Percentiles rank a stretch among this genome's conserved stretches.
Conservation (phyloP, 1,140 invertebrate genomes). For the Caerostris darwini region DNA sequence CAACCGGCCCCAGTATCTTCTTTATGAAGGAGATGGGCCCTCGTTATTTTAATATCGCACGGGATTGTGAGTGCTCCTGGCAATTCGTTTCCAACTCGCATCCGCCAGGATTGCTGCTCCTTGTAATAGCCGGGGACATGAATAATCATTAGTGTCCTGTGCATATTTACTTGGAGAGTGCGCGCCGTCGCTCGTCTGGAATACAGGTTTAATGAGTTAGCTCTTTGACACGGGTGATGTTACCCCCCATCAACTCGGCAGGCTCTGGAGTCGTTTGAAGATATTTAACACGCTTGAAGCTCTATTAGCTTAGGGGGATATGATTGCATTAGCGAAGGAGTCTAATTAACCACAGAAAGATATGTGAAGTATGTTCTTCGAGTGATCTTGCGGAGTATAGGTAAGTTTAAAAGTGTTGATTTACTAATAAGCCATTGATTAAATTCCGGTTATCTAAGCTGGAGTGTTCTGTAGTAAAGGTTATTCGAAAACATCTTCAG, state of each 20-base stretch:
- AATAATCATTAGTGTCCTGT: conserved; percentile 18
- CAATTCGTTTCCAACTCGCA: not conserved
- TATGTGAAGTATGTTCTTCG: too few species aligned
- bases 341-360: not conserved
- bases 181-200: not conserved
- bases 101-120: not conserved
- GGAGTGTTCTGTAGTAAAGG: too few species aligned
- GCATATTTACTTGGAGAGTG: not conserved
- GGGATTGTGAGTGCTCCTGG: conserved; percentile 2
- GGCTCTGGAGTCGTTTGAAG: not conserved
- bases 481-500: too few species aligned
- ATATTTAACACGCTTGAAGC: not conserved
- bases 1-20: not conserved
- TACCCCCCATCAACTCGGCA: not conserved
- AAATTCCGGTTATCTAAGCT: too few species aligned
- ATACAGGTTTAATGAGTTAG: conserved; percentile 23
- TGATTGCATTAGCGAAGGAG: conserved; percentile 11
- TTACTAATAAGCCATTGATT: too few species aligned
- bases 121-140: conserved; percentile 23
- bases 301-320: conserved; percentile 14
- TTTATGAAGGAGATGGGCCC: not conserved
- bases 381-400: too few species aligned
- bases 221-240: conserved; percentile 27
- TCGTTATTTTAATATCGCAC: conserved; percentile 18
- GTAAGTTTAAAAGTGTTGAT: too few species aligned